phyloP scores from a whole-genome alignment of 2,888 invertebrate genomes.

The Protophormia terraenovae region DNA sequence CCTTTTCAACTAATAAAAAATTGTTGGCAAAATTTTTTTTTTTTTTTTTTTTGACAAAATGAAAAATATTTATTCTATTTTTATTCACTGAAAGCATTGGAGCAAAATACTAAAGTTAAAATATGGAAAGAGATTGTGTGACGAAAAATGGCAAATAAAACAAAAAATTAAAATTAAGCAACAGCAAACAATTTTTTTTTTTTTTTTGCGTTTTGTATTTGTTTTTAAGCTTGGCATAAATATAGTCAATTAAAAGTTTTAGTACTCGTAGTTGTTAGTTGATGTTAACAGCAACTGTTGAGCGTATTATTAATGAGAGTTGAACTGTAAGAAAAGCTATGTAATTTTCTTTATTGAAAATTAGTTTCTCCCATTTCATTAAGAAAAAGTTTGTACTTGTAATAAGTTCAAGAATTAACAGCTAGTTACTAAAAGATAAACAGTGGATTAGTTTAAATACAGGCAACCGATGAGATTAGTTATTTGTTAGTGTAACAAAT shows the following conservation, averaged over 20 bases:
- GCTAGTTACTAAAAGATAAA: no score
- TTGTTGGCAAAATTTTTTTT: conserved; percentile 31
- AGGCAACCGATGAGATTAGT: no score
- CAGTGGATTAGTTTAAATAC: no score
- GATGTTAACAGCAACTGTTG: conserved; percentile 59
- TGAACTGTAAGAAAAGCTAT: conserved; percentile 35
- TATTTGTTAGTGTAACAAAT: no score
- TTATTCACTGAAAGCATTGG: conserved; percentile 27
- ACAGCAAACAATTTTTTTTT: conserved; percentile 8
- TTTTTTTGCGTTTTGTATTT: conserved; percentile 14
- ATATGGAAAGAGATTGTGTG: neutral
- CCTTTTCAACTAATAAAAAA: conserved; percentile 25
- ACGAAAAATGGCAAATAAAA: neutral
- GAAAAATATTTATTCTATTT: conserved; percentile 38
- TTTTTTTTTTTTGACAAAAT: conserved; percentile 42
- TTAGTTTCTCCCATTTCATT: neutral
- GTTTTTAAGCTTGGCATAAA: conserved; percentile 56
- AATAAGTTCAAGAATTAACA: conserved; percentile 2
- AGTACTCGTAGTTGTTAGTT: conserved; percentile 37
- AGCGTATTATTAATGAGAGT: conserved; percentile 56
- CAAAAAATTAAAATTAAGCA: neutral
- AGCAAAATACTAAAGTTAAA: neutral
- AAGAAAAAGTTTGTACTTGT: conserved; percentile 17
- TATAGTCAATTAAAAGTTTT: conserved; percentile 67
- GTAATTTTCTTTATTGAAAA: neutral